Evolutionary conservation across 2,113 vertebrate genomes (phyloP), one percentile per base, ranked within the genome.

Genomic region (Sclerurus mexicanus): DNA sequence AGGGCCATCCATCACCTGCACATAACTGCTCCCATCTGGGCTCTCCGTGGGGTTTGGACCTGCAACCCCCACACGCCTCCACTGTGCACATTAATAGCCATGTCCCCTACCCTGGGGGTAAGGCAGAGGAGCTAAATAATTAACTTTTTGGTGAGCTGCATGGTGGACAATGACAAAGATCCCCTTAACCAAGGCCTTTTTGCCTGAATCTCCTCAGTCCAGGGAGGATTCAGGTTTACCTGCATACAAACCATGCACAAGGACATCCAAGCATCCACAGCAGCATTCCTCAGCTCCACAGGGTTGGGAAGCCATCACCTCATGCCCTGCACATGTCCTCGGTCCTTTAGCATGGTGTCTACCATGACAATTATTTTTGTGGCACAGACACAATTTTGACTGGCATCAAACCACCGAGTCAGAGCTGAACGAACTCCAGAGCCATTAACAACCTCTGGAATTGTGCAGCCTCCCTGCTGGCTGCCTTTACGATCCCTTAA

Each of bases 361-460:
- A 67, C 69, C 7, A 1, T 0, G 0, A 50, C 59, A 52, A 46
- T 64, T 24, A 66, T 85, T 90, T 25, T 37, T 66, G 83, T 46
- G 62, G 25, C 76, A 69, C 59, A 52, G 68, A 22, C 79, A 46
- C 79, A 19, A 13, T 60, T 67, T 40, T 62, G 78, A 60, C 85
- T 93, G 95, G 90, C 83, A 96, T 42, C 86, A 25, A 82, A 82
- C 44, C 68, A 44, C 17, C 0, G 1, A 9, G 53, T 77, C 2
- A 0, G 83, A 78, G 88, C 90, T 84, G 90, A 86, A 24, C 2
- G 4, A 60, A 79, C 92, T 78, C 92, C 95, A 92, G 88, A 66
- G 66, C 88, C 80, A 66, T 95, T 88, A 96, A 46, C 52, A 86
- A 46, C 95, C 89, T 63, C 96, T 93, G 89, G 96, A 94, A 83